These are phyloP conservation scores for Sarcophaga subvicina DNA, from an alignment of 2,888 invertebrate species.

Conservation along the genomic window DNA sequence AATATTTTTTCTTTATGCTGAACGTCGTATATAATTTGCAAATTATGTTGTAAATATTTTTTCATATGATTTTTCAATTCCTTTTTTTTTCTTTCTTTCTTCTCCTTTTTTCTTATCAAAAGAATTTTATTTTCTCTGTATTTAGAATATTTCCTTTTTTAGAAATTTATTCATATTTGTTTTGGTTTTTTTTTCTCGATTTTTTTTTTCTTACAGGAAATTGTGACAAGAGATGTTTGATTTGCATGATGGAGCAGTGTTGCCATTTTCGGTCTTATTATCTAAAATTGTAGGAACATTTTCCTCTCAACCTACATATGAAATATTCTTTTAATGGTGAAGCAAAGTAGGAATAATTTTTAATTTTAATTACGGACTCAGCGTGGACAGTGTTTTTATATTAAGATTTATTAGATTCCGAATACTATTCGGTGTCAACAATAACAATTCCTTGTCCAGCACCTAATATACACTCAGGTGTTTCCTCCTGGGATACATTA, in stretches of 20 bases:
- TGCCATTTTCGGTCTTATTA: no score
- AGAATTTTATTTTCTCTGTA: background rate
- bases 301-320: background rate
- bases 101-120: background rate
- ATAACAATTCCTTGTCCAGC: no score
- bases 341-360: background rate
- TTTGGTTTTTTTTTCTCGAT: background rate
- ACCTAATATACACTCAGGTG: no score
- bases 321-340: background rate
- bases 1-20: background rate
- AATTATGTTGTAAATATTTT: conserved; percentile 46
- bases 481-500: no score
- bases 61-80: conserved; percentile 19
- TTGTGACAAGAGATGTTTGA: conserved; percentile 45
- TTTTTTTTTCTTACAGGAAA: background rate
- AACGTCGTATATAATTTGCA: conserved; percentile 37
- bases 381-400: no score
- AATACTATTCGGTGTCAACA: no score
- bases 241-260: conserved; percentile 26
- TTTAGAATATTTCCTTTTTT: background rate
- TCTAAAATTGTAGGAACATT: no score
- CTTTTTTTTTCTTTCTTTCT: no score
- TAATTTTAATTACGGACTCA: background rate
- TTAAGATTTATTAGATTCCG: no score
- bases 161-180: background rate